Conservation (phyloP, 2,797 vertebrate genomes). For the Pseudochaenichthys georgianus region DNA sequence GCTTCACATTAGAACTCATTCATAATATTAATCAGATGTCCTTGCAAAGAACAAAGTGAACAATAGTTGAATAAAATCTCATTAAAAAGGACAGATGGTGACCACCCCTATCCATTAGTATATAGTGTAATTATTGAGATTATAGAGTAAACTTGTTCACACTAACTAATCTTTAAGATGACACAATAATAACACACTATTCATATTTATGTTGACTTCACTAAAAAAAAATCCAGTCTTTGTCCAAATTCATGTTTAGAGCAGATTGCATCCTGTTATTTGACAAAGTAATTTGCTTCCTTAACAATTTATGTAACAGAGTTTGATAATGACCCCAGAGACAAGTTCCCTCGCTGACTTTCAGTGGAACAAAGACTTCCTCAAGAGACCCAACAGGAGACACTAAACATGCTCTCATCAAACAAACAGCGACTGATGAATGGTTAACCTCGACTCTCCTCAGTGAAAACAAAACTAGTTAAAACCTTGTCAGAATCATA, state of each 20-base stretch:
- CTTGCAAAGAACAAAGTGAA: background rate
- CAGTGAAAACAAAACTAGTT: constrained; percentile 46
- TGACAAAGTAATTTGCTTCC: background rate
- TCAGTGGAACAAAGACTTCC: constrained; percentile 32
- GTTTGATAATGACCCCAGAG: constrained; percentile 5
- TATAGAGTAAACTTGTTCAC: background rate
- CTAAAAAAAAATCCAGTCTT: background rate
- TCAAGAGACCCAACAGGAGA: constrained; percentile 31
- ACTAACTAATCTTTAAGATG: background rate
- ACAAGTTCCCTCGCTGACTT: constrained; percentile 4
- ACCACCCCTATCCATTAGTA: background rate
- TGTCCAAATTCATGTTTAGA: constrained; percentile 5
- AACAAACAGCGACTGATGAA: constrained; percentile 43
- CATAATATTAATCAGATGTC: background rate
- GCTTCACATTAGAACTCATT: background rate
- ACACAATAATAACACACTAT: background rate
- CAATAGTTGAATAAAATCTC: background rate
- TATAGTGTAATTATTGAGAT: background rate
- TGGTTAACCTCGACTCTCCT: constrained; percentile 53
- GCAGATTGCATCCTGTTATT: background rate
- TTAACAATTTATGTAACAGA: constrained; percentile 10
- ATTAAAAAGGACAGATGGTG: background rate
- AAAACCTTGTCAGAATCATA: constrained; percentile 44
- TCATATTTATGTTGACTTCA: background rate
- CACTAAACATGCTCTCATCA: constrained; percentile 37